Evolutionary conservation across 2,888 invertebrate genomes (phyloP).

Genomic region (Tetragonula carbonaria): DNA sequence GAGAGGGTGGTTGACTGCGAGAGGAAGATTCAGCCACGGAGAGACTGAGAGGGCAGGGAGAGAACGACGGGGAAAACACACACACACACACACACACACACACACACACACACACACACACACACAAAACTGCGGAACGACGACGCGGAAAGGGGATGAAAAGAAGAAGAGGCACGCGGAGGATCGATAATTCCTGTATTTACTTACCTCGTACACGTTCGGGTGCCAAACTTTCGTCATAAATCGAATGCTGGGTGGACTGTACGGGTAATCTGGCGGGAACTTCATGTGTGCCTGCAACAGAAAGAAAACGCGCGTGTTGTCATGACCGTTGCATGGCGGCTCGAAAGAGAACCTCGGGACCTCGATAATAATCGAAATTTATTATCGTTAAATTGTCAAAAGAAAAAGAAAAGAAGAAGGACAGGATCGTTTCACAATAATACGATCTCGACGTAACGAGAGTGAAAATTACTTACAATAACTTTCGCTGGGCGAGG

Average conservation of each 20-base stretch:
- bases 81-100: too few relatives aligned
- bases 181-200: constrained; percentile 76
- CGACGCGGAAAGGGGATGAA: constrained; percentile 19
- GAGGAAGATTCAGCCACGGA: constrained; percentile 21
- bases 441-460: too few relatives aligned
- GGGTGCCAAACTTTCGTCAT: constrained; percentile 99
- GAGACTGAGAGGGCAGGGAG: neutral
- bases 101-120: too few relatives aligned
- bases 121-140: too few relatives aligned
- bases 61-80: constrained; percentile 18
- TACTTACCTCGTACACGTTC: constrained; percentile 99
- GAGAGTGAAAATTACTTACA: constrained; percentile 18
- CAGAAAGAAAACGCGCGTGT: constrained; percentile 14
- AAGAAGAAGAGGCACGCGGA: constrained; percentile 35
- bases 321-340: neutral
- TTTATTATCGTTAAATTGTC: constrained; percentile 11
- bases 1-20: neutral
- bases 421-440: too few relatives aligned
- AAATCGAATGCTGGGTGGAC: constrained; percentile 98
- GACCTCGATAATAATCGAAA: constrained; percentile 6
- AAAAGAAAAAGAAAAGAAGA: too few relatives aligned
- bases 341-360: too few relatives aligned
- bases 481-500: constrained; percentile 15
- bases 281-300: constrained; percentile 98
- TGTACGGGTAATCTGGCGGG: constrained; percentile 99